Base-by-base conservation (phyloP, 2,888 invertebrate genomes). In the Slavum lentiscoides region DNA sequence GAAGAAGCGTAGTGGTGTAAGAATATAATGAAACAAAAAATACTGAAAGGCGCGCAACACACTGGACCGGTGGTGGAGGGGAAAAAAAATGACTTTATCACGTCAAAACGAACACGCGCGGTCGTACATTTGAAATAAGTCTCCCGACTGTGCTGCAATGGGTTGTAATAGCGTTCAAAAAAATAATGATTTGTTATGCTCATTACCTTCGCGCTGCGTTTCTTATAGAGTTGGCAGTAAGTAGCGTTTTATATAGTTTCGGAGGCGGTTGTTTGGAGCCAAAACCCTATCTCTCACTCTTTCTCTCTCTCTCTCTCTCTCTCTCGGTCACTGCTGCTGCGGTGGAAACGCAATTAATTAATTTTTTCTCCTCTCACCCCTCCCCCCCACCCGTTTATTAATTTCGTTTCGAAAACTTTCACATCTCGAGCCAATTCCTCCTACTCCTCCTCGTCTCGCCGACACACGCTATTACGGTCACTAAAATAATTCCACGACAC, bases 351-450 rank as follows among this genome's bases (percentile, higher is more conserved):
- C 74, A 55, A 66, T 74, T 74, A 74, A 74, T 74, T 66, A 39
- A 72, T 39, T 66, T 64, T 66, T 30, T 30, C 4, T 30, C 4
- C 4, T 55, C 53, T 66, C 55, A 37, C 9, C 43, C 11, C 55
- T 64, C 53, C 9, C 43, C 11, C 55, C 53, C 9, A 2, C 11
- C 55, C 74, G 37, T 66, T 74, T 74, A 66, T 66, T 66, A 74
- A 74, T 74, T 66, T 74, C 37, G 55, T 74, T 74, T 55, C 74
- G 39, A 58, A 74, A 74, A 74, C 74, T 74, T 74, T 74, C 66
- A 74, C 74, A 66, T 74, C 74, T 74, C 30, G 55, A 74, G 74
- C 74, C 74, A 74, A 74, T 4, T 30, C 30, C 30, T 30, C 30
- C 30, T 8, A 23, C 37, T 74, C 49, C 39, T 1, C 30, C 30